Evolutionary conservation across 2,888 invertebrate genomes (phyloP), one percentile per base, ranked within the genome.

Genomic region (Ephialtes manifestator): DNA sequence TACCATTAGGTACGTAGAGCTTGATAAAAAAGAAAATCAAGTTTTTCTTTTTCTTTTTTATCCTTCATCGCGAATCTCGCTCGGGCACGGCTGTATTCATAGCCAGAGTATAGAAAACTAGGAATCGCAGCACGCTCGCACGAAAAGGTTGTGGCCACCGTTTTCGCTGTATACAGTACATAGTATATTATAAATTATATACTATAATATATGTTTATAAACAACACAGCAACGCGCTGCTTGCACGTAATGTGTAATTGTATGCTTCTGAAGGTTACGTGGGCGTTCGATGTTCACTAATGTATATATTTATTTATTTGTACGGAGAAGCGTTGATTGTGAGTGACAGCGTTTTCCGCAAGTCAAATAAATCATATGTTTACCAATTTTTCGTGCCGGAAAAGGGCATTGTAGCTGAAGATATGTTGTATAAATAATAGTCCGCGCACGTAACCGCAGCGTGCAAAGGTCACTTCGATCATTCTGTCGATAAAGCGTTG

Each of bases 71-170:
- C 43, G 74, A 20, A 71, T 48, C 76, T 84, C 80, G 76, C 77
- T 81, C 71, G 77, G 72, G 65, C 75, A 74, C 83, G 58, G 53
- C 46, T 80, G 55, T 55, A 60, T 81, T 39, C 58, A 68, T 58
- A 63, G 53, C 65, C 48, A 39, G 70, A 63, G 53, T 31, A 55
- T 77, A 46, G 65, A 39, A 85, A 82, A 67, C 31, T 85, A 43
- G 24, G 72, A 85, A 85, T 76, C 43, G 78, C 71, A 79, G 85
- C 85, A 85, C 85, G 85, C 82, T 82, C 82, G 85, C 85, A 85
- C 82, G 85, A 72, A 82, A 85, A 85, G 75, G 35, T 82, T 84
- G 65, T 65, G 76, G 77, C 81, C 84, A 74, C 77, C 74, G 77
- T 72, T 84, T 48, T 77, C 60, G 84, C 68, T 72, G 74, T 71